A percentile compares a stretch with the other conserved stretches of the same genome.
phyloP scores from a whole-genome alignment of 2,888 invertebrate species.

The Ochropleura plecta region DNA sequence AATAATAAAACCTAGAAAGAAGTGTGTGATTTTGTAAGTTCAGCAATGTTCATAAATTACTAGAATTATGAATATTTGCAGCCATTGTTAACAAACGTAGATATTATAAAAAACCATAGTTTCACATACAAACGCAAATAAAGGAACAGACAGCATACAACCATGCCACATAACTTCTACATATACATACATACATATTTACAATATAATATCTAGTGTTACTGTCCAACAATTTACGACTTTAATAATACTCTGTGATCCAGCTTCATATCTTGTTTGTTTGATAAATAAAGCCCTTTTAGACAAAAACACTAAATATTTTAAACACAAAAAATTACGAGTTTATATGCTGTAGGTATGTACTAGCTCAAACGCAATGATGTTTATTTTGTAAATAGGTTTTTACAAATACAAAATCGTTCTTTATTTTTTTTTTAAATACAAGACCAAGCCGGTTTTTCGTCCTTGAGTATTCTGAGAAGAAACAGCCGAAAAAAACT shows the following conservation, averaged over 20 bases:
- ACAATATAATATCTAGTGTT: constrained; percentile 26
- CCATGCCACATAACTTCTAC: constrained; percentile 66
- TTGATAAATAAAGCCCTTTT: too few species aligned
- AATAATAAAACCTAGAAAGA: not conserved
- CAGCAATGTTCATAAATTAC: not conserved
- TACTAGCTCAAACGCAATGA: not conserved
- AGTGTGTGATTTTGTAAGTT: not conserved
- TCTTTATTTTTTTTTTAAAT: too few species aligned
- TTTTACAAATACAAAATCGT: too few species aligned
- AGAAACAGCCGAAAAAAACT: too few species aligned
- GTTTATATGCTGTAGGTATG: constrained; percentile 29
- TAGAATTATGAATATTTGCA: not conserved
- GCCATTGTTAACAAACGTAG: not conserved
- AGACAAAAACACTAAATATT: constrained; percentile 22
- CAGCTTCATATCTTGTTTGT: too few species aligned
- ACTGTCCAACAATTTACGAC: not conserved
- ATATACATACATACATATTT: constrained; percentile 32
- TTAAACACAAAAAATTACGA: not conserved
- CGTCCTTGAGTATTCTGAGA: too few species aligned
- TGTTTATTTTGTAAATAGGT: too few species aligned
- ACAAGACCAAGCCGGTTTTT: too few species aligned
- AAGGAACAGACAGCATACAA: constrained; percentile 58
- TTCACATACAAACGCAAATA: constrained; percentile 59
- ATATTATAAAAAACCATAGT: constrained; percentile 22
- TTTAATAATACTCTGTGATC: too few species aligned